Evolutionary conservation across 2,113 vertebrate genomes (phyloP).

Genomic region (Python bivittatus): DNA sequence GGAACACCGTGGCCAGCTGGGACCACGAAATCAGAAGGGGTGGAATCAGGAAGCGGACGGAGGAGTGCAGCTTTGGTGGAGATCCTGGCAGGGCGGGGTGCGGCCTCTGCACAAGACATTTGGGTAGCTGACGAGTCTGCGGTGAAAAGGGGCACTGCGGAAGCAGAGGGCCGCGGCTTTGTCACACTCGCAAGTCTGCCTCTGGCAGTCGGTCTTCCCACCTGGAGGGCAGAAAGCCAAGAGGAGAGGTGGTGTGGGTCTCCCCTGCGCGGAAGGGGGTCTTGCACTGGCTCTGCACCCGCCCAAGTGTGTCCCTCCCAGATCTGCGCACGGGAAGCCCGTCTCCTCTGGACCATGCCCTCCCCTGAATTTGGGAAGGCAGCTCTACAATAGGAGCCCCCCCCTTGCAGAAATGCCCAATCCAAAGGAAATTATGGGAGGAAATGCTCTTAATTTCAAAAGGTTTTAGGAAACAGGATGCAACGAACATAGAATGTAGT

Average conservation of each 20-base stretch:
- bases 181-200: not conserved
- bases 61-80: not conserved
- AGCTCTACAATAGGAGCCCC: not conserved
- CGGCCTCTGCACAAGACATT: not conserved
- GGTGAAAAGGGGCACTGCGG: not conserved
- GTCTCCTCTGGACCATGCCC: too few relatives aligned
- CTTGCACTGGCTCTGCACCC: not conserved
- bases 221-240: not conserved
- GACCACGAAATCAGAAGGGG: not conserved
- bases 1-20: too few relatives aligned
- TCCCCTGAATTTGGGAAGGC: not conserved
- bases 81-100: not conserved
- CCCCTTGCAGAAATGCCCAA: not conserved
- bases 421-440: not conserved
- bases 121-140: not conserved
- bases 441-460: not conserved
- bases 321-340: not conserved
- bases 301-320: not conserved
- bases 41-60: not conserved
- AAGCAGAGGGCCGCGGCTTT: not conserved
- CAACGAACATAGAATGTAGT: too few relatives aligned
- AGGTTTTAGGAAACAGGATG: too few relatives aligned
- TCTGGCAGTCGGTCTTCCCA: not conserved
- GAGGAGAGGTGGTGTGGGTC: not conserved
- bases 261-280: not conserved